A percentile compares a stretch with the other conserved stretches of the same genome.
Conservation (phyloP, 1,140 invertebrate genomes). For the Dufourea novaeangliae region DNA sequence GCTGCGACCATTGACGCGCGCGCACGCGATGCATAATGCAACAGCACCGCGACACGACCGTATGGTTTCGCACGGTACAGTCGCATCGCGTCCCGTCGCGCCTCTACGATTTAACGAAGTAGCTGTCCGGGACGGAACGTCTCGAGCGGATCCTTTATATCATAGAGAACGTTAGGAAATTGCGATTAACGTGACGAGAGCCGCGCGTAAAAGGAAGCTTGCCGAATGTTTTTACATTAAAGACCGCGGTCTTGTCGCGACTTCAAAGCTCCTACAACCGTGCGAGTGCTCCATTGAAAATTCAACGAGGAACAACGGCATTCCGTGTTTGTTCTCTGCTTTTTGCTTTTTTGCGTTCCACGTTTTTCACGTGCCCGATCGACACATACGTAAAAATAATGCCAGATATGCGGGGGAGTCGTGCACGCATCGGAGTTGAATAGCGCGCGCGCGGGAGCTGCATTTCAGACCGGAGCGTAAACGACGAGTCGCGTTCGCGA, state of each 20-base stretch:
- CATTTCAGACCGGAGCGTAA: neutral
- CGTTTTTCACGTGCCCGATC: neutral
- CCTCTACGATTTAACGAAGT: constrained; percentile 38
- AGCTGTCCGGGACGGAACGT: neutral
- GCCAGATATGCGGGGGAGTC: neutral
- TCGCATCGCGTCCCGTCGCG: too few relatives aligned
- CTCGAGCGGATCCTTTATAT: neutral
- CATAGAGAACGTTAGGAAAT: constrained; percentile 19
- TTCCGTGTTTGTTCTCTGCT: neutral
- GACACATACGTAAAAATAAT: neutral
- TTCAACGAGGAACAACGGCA: neutral
- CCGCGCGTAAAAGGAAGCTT: neutral
- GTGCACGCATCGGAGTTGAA: too few relatives aligned
- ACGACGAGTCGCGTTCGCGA: too few relatives aligned
- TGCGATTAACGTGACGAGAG: neutral
- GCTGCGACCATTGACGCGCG: constrained; percentile 23
- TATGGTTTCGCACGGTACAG: constrained; percentile 13
- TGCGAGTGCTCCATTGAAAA: neutral
- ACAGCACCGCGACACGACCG: constrained; percentile 12
- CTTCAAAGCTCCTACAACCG: neutral
- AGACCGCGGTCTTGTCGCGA: neutral
- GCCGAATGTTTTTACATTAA: constrained; percentile 25
- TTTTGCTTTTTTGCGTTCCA: neutral
- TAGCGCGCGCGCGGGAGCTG: neutral
- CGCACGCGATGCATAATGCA: constrained; percentile 57